These are phyloP conservation scores for Eustalomyia histrio DNA, from an alignment of 2,888 invertebrate species.

Conservation along the genomic window DNA sequence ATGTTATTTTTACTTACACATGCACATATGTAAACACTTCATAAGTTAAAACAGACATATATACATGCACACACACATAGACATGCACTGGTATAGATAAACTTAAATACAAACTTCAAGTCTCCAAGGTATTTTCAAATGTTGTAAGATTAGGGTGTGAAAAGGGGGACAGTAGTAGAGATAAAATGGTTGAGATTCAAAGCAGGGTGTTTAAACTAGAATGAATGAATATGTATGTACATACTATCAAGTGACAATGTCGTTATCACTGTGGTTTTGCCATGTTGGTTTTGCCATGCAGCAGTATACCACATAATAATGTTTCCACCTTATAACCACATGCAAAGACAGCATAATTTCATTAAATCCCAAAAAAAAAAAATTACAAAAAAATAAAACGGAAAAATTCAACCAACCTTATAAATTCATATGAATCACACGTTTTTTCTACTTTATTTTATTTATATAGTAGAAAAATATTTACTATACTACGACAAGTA, in stretches of 20 bases:
- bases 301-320: slow-evolving; percentile 23
- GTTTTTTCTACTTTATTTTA: background rate
- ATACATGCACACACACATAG: slow-evolving; percentile 13
- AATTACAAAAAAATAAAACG: slow-evolving; percentile 9
- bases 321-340: slow-evolving; percentile 44
- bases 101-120: slow-evolving; percentile 21
- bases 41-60: slow-evolving; percentile 5
- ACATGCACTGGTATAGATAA: background rate
- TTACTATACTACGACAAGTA: too few species aligned
- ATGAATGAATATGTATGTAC: background rate
- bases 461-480: background rate
- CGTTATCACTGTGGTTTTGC: slow-evolving; percentile 44
- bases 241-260: slow-evolving; percentile 49
- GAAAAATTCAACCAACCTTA: slow-evolving; percentile 31
- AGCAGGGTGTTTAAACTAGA: background rate
- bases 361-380: slow-evolving; percentile 33
- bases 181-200: background rate
- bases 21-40: slow-evolving; percentile 21
- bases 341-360: slow-evolving; percentile 47
- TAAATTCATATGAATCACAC: slow-evolving; percentile 21
- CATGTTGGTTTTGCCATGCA: slow-evolving; percentile 1
- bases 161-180: background rate
- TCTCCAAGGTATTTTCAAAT: slow-evolving; percentile 50
- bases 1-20: slow-evolving; percentile 21
- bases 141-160: slow-evolving; percentile 38